Evolutionary conservation across 2,113 vertebrate species (phyloP).

Genomic region (Dolichotis patagonum): DNA sequence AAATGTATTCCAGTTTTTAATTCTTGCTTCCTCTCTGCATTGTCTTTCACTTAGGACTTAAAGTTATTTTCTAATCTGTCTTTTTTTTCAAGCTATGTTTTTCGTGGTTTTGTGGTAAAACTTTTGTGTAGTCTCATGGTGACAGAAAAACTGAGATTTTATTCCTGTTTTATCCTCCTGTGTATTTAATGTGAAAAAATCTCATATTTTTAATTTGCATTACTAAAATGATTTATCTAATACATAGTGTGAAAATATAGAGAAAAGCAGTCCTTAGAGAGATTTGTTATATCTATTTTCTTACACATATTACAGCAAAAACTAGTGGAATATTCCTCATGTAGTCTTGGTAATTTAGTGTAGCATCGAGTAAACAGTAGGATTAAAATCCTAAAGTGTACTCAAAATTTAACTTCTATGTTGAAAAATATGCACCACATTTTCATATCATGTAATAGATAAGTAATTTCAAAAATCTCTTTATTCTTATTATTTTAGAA

Average conservation of each 20-base stretch:
- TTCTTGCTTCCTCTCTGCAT: not conserved
- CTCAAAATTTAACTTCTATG: not conserved
- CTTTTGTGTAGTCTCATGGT: not conserved
- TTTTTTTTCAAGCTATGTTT: not conserved
- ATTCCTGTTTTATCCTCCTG: slow-evolving; percentile 12
- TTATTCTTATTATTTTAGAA: not conserved
- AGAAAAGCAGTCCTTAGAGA: not conserved
- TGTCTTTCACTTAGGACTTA: not conserved
- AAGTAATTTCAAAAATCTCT: slow-evolving; percentile 9
- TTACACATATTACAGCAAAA: slow-evolving; percentile 17
- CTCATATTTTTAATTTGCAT: slow-evolving; percentile 46
- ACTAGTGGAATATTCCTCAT: slow-evolving; percentile 16
- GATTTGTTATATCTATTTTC: not conserved
- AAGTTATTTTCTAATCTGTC: not conserved
- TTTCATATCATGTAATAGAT: not conserved
- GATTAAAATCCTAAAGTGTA: not conserved
- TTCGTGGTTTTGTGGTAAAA: not conserved
- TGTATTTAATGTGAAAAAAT: slow-evolving; percentile 44
- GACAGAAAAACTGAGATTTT: slow-evolving; percentile 14
- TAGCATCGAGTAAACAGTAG: not conserved
- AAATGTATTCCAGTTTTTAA: not conserved
- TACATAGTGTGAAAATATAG: not conserved
- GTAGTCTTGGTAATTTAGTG: not conserved
- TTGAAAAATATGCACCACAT: not conserved
- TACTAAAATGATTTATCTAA: slow-evolving; percentile 33